A percentile compares a stretch with the other conserved stretches of the same genome.
These are phyloP conservation scores for Hydropsyche tenuis DNA, from an alignment of 1,140 invertebrate species.

Conservation along the genomic window DNA sequence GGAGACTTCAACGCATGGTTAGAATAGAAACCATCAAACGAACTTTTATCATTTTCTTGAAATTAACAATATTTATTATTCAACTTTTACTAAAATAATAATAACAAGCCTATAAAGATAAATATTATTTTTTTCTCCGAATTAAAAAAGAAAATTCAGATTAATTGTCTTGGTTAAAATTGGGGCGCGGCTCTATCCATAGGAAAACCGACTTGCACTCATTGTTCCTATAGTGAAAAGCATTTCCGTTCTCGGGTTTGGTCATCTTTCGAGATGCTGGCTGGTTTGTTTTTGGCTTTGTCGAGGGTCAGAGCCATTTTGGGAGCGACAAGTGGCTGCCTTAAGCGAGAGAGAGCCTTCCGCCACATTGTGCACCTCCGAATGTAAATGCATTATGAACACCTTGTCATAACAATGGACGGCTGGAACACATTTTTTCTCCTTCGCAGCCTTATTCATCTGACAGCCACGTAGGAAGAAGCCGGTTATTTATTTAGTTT, in stretches of 20 bases:
- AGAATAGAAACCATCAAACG: no score
- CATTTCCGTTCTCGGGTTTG: constrained; percentile 18
- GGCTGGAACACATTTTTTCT: constrained; percentile 43
- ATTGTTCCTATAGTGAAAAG: no score
- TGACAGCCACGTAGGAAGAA: constrained; percentile 43
- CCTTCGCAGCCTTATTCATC: constrained; percentile 34
- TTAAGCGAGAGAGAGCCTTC: neutral
- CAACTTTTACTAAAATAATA: no score
- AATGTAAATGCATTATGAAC: constrained; percentile 48
- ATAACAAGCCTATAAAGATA: no score
- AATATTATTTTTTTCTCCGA: no score
- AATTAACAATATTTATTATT: no score
- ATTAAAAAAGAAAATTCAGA: no score
- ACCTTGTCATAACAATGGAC: constrained; percentile 50
- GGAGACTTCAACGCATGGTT: no score
- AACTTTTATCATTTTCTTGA: no score
- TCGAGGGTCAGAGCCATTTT: constrained; percentile 33
- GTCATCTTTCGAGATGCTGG: neutral
- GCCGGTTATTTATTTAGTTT: constrained; percentile 42
- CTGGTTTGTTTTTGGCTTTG: neutral
- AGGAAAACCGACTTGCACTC: no score
- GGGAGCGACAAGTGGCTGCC: constrained; percentile 34
- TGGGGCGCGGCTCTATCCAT: no score
- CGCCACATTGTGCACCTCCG: constrained; percentile 35
- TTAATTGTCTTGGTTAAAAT: no score